Evolutionary conservation across 2,113 vertebrate genomes (phyloP).

Genomic region (Otocyon megalotis): DNA sequence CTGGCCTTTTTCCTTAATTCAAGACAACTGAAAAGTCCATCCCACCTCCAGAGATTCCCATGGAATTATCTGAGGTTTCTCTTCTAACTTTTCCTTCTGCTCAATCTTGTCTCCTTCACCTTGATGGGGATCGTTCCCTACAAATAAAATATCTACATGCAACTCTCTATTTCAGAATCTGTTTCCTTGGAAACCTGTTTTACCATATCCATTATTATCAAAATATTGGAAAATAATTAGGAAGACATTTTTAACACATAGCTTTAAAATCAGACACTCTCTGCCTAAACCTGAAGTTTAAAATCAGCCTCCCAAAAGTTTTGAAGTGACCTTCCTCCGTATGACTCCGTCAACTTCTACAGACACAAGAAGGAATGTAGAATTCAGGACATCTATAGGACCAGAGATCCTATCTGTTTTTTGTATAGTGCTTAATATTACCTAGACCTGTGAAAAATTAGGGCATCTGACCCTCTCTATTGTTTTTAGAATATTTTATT

Average conservation of each 20-base stretch:
- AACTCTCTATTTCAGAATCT: constrained; percentile 37
- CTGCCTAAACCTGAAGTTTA: background rate
- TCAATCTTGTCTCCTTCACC: background rate
- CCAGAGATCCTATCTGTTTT: background rate
- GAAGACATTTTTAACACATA: constrained; percentile 42
- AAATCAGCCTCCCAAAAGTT: background rate
- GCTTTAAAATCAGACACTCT: constrained; percentile 47
- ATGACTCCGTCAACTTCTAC: background rate
- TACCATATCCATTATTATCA: constrained; percentile 38
- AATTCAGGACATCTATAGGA: background rate
- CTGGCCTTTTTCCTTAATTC: background rate
- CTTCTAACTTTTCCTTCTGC: background rate
- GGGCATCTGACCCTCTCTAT: background rate
- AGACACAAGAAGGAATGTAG: background rate
- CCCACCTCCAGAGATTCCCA: background rate
- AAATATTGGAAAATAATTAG: constrained; percentile 64
- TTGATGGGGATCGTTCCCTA: background rate
- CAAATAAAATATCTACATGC: constrained; percentile 43
- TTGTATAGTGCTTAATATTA: background rate
- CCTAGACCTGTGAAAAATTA: background rate
- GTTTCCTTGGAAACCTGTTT: constrained; percentile 63
- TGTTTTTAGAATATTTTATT: too few species aligned
- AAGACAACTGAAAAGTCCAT: background rate
- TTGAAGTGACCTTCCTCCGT: background rate
- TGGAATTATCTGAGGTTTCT: background rate